Base-by-base conservation (phyloP, 1,140 invertebrate genomes). In the Drosophila pectinifera region DNA sequence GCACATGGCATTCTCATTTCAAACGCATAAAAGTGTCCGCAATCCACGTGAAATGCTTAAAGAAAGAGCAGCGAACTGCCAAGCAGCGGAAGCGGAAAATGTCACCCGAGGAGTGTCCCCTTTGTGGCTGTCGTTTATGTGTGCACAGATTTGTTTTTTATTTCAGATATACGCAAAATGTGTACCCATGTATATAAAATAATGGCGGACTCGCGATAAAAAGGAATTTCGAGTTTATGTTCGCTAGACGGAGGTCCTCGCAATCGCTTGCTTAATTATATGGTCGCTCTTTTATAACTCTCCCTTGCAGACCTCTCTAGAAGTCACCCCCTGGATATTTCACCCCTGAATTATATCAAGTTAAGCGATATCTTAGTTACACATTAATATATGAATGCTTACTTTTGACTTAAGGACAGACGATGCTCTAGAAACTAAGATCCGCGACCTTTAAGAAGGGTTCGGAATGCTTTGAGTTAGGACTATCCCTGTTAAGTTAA, bases 1-100 rank as follows among this genome's bases (percentile, higher is more conserved):
- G 85, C 85, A 90, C 84, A 84, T 90, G 79, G 84, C 85, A 90
- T 88, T 88, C 84, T 89, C 84, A 89, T 89, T 89, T 90, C 76
- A 78, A 89, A 90, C 85, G 73, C 85, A 89, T 89, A 89, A 89
- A 89, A 89, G 64, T 89, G 80, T 75, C 76, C 80, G 61, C 67
- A 48, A 64, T 63, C 53, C 56, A 54, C 48, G 55, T 48, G 43
- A 63, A 88, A 86, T 86, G 57, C 59, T 78, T 62, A 59, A 86
- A 74, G 76, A 65, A 74, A 36, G 8, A 36, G 42, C 39, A 53
- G 41, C 39, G 24, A 20, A 43, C 20, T 28, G 48, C 1, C 42
- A 38, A 16, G 36, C 16, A 5, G 31, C 41, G 31, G 46, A 42
- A 74, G 59, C 46, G 62, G 61, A 36, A 78, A 78, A 79, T 68